These are phyloP conservation scores for Zophobas morio DNA, from an alignment of 1,140 invertebrate species.

Conservation along the genomic window DNA sequence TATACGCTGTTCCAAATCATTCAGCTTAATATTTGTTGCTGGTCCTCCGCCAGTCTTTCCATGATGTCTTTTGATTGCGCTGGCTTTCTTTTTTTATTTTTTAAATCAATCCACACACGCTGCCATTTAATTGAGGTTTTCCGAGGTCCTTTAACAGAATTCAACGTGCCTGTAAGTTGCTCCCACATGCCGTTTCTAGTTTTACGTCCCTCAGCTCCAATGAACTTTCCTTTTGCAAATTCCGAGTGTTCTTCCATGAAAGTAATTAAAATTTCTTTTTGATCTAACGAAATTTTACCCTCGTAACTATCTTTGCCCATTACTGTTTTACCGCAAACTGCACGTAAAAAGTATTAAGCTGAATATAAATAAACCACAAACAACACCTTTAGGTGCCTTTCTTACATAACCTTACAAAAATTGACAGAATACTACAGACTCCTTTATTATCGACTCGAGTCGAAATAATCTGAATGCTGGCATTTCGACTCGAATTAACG, in stretches of 20 bases:
- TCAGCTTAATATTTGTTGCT: not conserved
- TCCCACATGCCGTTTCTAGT: not conserved
- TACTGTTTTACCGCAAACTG: too few species aligned
- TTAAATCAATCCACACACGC: not conserved
- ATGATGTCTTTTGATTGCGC: not conserved
- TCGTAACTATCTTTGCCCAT: not conserved
- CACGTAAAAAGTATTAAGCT: too few species aligned
- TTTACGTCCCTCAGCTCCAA: not conserved
- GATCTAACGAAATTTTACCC: not conserved
- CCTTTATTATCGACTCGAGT: too few species aligned
- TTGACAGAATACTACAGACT: too few species aligned
- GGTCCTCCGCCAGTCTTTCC: not conserved
- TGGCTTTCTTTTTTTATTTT: not conserved
- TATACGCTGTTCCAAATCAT: not conserved
- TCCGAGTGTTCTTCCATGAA: not conserved
- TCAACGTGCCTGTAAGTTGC: not conserved
- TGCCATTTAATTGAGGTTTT: not conserved
- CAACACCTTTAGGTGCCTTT: too few species aligned
- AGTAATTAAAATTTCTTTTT: not conserved
- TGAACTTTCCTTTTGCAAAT: not conserved
- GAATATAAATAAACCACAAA: too few species aligned
- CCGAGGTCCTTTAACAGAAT: not conserved
- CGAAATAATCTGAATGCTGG: too few species aligned
- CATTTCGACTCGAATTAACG: too few species aligned
- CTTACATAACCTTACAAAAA: too few species aligned